phyloP scores from a whole-genome alignment of 1,140 invertebrate species.

The Trachelipus rathkii region DNA sequence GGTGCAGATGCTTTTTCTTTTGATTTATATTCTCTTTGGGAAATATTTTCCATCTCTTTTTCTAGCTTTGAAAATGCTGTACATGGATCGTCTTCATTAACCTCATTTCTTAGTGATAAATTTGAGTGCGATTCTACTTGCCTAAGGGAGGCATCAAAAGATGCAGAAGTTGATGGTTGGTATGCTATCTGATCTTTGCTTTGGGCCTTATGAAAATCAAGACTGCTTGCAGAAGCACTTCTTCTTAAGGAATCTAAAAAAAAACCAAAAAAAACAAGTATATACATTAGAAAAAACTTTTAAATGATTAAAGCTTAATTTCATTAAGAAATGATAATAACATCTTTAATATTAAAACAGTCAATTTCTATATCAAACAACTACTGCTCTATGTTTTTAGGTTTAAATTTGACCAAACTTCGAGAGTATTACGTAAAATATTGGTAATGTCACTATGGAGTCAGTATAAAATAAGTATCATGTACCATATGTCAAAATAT shows the following conservation, averaged over 20 bases:
- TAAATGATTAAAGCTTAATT: too few relatives aligned
- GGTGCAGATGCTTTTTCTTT: background rate
- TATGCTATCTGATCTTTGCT: slow-evolving; percentile 10
- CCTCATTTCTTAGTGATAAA: too few relatives aligned
- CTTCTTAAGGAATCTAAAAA: background rate
- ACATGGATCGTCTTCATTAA: background rate
- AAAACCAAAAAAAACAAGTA: background rate
- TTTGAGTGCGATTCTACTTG: slow-evolving; percentile 44
- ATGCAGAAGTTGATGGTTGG: slow-evolving; percentile 16
- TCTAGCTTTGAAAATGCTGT: slow-evolving; percentile 48
- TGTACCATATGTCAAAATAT: too few relatives aligned
- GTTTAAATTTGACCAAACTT: too few relatives aligned
- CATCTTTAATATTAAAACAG: too few relatives aligned
- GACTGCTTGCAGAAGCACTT: background rate
- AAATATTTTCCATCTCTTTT: slow-evolving; percentile 50
- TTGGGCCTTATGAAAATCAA: slow-evolving; percentile 22
- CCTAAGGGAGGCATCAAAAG: slow-evolving; percentile 42
- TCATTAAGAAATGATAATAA: too few relatives aligned
- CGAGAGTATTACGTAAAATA: too few relatives aligned
- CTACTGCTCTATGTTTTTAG: too few relatives aligned
- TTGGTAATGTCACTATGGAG: too few relatives aligned
- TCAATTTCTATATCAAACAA: too few relatives aligned
- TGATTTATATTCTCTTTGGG: slow-evolving; percentile 34
- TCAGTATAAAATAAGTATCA: too few relatives aligned
- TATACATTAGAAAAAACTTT: too few relatives aligned